phyloP scores from a whole-genome alignment of 2,888 invertebrate species.

The Lingula anatina region DNA sequence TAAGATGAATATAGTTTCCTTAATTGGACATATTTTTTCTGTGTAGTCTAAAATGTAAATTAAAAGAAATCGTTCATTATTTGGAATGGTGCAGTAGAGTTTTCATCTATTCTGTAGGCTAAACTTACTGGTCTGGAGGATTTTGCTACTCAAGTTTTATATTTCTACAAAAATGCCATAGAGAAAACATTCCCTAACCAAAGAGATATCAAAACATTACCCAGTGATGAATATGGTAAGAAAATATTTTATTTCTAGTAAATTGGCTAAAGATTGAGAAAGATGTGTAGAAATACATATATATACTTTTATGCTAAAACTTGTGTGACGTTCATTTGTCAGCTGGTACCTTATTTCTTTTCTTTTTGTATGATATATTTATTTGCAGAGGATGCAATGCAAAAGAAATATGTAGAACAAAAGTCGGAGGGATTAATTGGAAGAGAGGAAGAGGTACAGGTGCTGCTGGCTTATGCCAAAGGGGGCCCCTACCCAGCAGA shows the following conservation, averaged over 20 bases:
- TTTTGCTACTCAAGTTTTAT: conserved; percentile 28
- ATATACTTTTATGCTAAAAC: too few relatives aligned
- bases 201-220: conserved; percentile 3
- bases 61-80: too few relatives aligned
- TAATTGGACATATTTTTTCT: too few relatives aligned
- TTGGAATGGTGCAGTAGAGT: too few relatives aligned
- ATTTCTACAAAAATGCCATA: conserved; percentile 36
- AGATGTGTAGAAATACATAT: too few relatives aligned
- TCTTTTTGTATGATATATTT: too few relatives aligned
- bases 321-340: too few relatives aligned
- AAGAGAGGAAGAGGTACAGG: conserved; percentile 22
- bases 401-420: conserved; percentile 24
- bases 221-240: conserved; percentile 12
- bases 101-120: conserved; percentile 22
- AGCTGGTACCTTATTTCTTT: too few relatives aligned
- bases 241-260: background rate
- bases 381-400: conserved; percentile 21
- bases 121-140: conserved; percentile 26
- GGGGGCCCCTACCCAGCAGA: too few relatives aligned
- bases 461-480: conserved; percentile 16
- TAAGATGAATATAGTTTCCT: too few relatives aligned
- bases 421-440: conserved; percentile 30
- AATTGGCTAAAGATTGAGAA: too few relatives aligned
- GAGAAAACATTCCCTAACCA: conserved; percentile 21
- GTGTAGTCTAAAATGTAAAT: too few relatives aligned